These are phyloP conservation scores for Heliconius eleuchia DNA, from an alignment of 1,140 invertebrate genomes.

Conservation along the genomic window DNA sequence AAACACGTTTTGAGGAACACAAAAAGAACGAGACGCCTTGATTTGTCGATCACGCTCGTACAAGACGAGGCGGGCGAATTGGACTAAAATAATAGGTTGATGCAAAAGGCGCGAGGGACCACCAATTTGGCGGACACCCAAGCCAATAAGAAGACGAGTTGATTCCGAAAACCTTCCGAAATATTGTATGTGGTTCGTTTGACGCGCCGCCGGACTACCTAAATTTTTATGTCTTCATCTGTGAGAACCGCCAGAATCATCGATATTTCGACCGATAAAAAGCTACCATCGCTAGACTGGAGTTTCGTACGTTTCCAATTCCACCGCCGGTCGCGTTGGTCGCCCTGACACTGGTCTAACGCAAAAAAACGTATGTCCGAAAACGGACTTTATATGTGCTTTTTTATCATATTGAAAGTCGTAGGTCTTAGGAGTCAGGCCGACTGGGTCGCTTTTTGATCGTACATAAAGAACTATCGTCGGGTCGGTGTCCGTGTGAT, in stretches of 20 bases:
- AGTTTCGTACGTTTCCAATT: constrained; percentile 64
- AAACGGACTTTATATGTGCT: constrained; percentile 58
- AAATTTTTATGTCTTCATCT: constrained; percentile 80
- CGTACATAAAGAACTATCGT: constrained; percentile 41
- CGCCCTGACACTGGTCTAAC: constrained; percentile 68
- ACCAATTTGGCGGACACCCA: constrained; percentile 70
- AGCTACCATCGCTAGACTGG: constrained; percentile 52
- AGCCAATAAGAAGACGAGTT: constrained; percentile 53
- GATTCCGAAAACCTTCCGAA: constrained; percentile 63
- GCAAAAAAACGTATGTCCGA: constrained; percentile 62
- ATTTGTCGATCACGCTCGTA: constrained; percentile 71
- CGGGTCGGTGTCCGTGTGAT: constrained; percentile 55
- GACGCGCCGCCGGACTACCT: constrained; percentile 63
- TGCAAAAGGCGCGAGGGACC: constrained; percentile 72
- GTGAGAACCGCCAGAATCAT: constrained; percentile 64
- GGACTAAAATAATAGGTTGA: constrained; percentile 70
- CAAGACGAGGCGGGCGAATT: constrained; percentile 61
- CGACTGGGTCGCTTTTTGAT: constrained; percentile 58
- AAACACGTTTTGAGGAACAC: constrained; percentile 64
- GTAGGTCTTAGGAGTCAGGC: constrained; percentile 31
- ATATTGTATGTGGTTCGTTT: constrained; percentile 73
- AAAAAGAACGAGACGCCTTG: constrained; percentile 58
- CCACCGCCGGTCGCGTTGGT: constrained; percentile 57
- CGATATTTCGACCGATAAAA: constrained; percentile 59
- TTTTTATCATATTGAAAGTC: constrained; percentile 62